A percentile compares a stretch with the other conserved stretches of the same genome.
Conservation (phyloP, 2,888 invertebrate species). For the Stenoptilia bipunctidactyla region DNA sequence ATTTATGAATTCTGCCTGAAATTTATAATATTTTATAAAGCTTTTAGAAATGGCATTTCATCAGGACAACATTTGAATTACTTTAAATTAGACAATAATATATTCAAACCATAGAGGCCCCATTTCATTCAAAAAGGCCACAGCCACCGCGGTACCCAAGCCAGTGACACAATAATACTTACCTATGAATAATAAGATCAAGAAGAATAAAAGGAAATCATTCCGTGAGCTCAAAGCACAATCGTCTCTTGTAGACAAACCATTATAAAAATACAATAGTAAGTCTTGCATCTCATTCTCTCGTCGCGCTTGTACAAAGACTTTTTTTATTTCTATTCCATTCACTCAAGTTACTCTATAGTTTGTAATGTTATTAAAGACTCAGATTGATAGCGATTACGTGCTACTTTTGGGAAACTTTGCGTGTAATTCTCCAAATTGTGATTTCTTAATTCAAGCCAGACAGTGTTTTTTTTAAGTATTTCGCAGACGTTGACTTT, state of each 20-base stretch:
- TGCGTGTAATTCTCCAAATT: neutral
- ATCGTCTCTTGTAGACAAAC: slow-evolving; percentile 58
- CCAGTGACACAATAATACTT: slow-evolving; percentile 44
- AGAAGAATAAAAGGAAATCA: slow-evolving; percentile 42
- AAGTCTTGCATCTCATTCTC: slow-evolving; percentile 29
- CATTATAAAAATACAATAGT: slow-evolving; percentile 60
- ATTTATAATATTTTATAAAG: too few species aligned
- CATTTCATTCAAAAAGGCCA: too few species aligned
- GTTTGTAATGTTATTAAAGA: slow-evolving; percentile 32
- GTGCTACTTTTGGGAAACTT: too few species aligned
- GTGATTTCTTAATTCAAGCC: neutral
- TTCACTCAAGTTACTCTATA: slow-evolving; percentile 36
- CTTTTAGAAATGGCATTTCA: too few species aligned
- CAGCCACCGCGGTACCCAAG: slow-evolving; percentile 13
- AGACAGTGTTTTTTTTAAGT: slow-evolving; percentile 13
- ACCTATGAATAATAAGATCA: slow-evolving; percentile 64
- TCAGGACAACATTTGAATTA: too few species aligned
- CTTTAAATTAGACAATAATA: too few species aligned
- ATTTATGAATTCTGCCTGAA: too few species aligned
- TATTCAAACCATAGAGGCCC: too few species aligned
- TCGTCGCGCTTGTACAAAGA: slow-evolving; percentile 25
- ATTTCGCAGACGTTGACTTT: neutral
- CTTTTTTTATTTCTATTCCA: slow-evolving; percentile 29
- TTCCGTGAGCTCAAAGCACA: slow-evolving; percentile 42
- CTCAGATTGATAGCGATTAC: neutral